Evolutionary conservation across 2,888 invertebrate genomes (phyloP), one percentile per base, ranked within the genome.

Genomic region (Dastarcus helophoroides): DNA sequence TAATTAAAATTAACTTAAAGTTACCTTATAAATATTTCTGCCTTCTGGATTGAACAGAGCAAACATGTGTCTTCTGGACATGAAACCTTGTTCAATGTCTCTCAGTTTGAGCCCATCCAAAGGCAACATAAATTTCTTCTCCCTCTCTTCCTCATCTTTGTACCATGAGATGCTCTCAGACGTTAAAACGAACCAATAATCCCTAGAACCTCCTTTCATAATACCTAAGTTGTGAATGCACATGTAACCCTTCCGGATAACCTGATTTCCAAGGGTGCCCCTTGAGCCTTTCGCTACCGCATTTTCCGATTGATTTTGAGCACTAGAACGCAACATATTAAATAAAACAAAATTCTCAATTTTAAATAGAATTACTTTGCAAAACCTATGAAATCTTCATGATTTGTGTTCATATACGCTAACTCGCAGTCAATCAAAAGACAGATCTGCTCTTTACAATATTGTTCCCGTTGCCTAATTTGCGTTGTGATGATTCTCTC

Each of bases 61-160:
- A 67, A 98, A 99, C 68, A 90, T 88, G 64, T 94, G 93, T 51
- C 95, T 76, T 42, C 91, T 78, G 34, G 95, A 95, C 90, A 95
- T 95, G 65, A 97, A 94, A 31, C 97, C 90, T 62, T 91, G 86
- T 63, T 98, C 98, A 45, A 95, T 76, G 64, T 99, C 98, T 35
- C 90, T 76, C 51, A 99, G 70, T 68, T 93, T 97, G 47, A 99
- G 73, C 36, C 90, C 91, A 65, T 99, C 98, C 60, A 99, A 67
- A 29, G 93, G 90, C 60, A 99, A 67, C 95, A 98, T 95, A 65
- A 91, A 99, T 62, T 97, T 98, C 73, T 98, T 98, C 64, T 99
- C 98, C 48, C 93, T 81, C 65, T 99, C 98, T 76, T 97, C 97
- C 64, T 98, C 97, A 60, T 98, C 98, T 64, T 97, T 98, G 71